Conservation (phyloP, 2,113 vertebrate species). For the Camelus dromedarius region DNA sequence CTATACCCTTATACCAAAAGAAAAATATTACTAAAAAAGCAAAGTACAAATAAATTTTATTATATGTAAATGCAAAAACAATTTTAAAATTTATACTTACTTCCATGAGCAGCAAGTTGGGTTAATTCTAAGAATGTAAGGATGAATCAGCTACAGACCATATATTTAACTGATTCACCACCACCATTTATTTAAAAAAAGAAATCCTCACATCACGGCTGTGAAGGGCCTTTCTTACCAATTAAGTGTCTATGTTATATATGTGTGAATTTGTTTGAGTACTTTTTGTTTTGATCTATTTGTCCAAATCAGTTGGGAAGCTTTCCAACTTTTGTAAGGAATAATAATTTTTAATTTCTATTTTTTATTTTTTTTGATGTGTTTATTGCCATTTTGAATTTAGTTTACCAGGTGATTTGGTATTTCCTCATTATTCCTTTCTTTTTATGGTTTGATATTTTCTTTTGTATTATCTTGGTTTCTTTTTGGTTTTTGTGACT, state of each 20-base stretch:
- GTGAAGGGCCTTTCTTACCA: neutral
- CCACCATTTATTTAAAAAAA: slow-evolving; percentile 44
- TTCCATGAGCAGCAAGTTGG: neutral
- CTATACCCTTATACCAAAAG: slow-evolving; percentile 11
- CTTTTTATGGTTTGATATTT: no score
- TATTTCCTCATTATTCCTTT: no score
- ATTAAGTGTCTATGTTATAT: neutral
- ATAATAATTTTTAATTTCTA: neutral
- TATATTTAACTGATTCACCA: neutral
- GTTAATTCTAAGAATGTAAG: neutral
- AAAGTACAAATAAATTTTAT: slow-evolving; percentile 13
- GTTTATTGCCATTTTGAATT: no score
- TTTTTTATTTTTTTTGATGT: no score
- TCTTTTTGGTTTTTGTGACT: no score
- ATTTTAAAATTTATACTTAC: slow-evolving; percentile 5
- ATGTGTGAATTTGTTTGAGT: neutral
- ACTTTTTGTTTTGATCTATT: neutral
- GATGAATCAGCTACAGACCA: neutral
- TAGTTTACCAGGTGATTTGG: no score
- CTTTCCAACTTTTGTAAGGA: neutral
- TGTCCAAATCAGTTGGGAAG: neutral
- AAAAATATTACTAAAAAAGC: slow-evolving; percentile 17
- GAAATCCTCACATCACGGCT: neutral
- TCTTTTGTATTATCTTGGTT: no score
- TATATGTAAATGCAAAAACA: neutral